These are phyloP conservation scores for Laterallus jamaicensis DNA, from an alignment of 2,113 vertebrate species.

Conservation along the genomic window DNA sequence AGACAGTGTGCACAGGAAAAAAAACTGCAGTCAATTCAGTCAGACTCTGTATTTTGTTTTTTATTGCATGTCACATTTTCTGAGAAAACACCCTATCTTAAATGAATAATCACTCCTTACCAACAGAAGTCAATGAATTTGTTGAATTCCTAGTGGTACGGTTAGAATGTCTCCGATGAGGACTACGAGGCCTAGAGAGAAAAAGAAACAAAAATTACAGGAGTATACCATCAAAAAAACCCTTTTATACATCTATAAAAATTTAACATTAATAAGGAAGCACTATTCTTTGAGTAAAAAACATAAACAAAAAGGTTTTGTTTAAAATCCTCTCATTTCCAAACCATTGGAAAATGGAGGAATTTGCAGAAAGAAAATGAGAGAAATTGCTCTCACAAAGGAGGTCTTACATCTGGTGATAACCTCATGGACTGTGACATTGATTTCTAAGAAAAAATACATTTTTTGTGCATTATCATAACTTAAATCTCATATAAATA, in stretches of 20 bases:
- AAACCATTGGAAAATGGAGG: neutral
- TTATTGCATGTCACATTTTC: neutral
- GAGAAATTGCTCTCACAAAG: neutral
- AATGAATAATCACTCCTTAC: constrained; percentile 71
- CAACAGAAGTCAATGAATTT: constrained; percentile 87
- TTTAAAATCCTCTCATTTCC: neutral
- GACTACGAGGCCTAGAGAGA: constrained; percentile 84
- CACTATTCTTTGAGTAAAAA: neutral
- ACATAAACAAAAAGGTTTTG: neutral
- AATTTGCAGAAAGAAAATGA: neutral
- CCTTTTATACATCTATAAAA: neutral
- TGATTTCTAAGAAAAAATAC: neutral
- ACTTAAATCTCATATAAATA: neutral
- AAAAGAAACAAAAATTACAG: neutral
- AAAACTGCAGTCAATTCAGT: neutral
- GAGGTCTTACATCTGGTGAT: neutral
- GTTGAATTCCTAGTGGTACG: constrained; percentile 79
- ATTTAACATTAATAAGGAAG: neutral
- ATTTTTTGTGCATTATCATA: neutral
- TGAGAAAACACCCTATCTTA: neutral
- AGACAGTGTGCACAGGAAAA: neutral
- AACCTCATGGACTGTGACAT: neutral
- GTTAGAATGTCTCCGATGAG: constrained; percentile 79
- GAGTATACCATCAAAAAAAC: neutral
- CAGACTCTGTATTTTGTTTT: neutral